phyloP scores from a whole-genome alignment of 2,113 vertebrate species.

The Empidonax traillii region DNA sequence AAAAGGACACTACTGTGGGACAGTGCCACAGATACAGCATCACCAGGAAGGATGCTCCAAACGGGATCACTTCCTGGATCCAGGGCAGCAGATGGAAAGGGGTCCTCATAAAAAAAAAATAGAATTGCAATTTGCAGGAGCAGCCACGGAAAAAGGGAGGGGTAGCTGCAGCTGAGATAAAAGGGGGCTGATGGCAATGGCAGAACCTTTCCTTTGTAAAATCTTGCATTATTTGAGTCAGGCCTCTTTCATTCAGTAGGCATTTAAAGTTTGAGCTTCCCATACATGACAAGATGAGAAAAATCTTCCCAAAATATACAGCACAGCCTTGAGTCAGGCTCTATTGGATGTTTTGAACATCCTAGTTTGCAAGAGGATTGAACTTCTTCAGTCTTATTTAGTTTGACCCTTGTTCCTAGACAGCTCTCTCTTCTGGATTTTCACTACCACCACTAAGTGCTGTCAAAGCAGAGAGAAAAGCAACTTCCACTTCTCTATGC shows the following conservation, averaged over 20 bases:
- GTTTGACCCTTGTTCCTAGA: background rate
- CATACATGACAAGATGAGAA: background rate
- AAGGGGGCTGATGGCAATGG: background rate
- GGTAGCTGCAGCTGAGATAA: background rate
- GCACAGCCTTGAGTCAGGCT: background rate
- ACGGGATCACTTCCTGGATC: background rate
- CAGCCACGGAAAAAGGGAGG: background rate
- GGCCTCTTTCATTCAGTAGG: rapidly evolving
- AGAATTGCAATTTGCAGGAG: background rate
- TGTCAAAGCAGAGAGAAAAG: background rate
- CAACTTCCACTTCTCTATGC: background rate
- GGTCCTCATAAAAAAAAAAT: background rate
- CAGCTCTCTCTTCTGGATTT: background rate
- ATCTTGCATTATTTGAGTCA: background rate
- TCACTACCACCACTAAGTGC: rapidly evolving
- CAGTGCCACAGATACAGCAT: background rate
- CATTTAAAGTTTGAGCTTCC: background rate
- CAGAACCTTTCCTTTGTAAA: background rate
- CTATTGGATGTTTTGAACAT: background rate
- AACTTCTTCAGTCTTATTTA: background rate
- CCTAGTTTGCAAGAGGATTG: background rate
- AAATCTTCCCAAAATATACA: rapidly evolving
- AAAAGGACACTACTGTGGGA: background rate
- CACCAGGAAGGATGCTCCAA: background rate
- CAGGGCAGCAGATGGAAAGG: background rate